phyloP scores from a whole-genome alignment of 2,888 invertebrate genomes.

The Drosophila nr. medialis region DNA sequence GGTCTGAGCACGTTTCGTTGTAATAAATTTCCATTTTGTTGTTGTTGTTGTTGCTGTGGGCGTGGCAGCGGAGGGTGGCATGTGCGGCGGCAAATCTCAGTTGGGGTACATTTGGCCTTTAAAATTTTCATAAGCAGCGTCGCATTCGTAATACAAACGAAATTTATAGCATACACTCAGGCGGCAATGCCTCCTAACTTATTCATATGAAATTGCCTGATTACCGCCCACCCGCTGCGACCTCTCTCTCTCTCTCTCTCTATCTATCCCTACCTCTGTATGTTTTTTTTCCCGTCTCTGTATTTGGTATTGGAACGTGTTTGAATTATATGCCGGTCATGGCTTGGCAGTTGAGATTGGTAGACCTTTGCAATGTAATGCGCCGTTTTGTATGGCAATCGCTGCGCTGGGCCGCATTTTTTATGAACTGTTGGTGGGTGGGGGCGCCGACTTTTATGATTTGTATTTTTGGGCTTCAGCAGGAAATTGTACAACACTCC shows the following conservation, averaged over 20 bases:
- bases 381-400: slow-evolving; percentile 76
- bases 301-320: slow-evolving; percentile 69
- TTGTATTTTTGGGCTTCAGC: slow-evolving; percentile 59
- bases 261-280: not conserved
- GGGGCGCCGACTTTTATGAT: slow-evolving; percentile 72
- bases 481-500: slow-evolving; percentile 47
- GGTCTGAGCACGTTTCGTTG: slow-evolving; percentile 42
- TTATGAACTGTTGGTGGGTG: slow-evolving; percentile 63
- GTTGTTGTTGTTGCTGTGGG: slow-evolving; percentile 22
- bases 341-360: slow-evolving; percentile 49
- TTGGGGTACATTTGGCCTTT: slow-evolving; percentile 68
- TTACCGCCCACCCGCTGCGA: slow-evolving; percentile 57
- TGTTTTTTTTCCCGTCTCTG: slow-evolving; percentile 9
- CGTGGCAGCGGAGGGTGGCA: not conserved
- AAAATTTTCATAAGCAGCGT: slow-evolving; percentile 72
- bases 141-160: slow-evolving; percentile 72
- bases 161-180: slow-evolving; percentile 75
- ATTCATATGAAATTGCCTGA: slow-evolving; percentile 80
- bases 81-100: slow-evolving; percentile 55
- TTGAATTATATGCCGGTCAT: slow-evolving; percentile 77
- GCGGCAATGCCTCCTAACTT: slow-evolving; percentile 73
- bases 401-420: slow-evolving; percentile 74
- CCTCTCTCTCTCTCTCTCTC: slow-evolving; percentile 10
- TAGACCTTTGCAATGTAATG: slow-evolving; percentile 56
- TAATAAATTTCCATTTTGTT: slow-evolving; percentile 73